Evolutionary conservation across 2,797 vertebrate genomes (phyloP).

Genomic region (Helarctos malayanus): DNA sequence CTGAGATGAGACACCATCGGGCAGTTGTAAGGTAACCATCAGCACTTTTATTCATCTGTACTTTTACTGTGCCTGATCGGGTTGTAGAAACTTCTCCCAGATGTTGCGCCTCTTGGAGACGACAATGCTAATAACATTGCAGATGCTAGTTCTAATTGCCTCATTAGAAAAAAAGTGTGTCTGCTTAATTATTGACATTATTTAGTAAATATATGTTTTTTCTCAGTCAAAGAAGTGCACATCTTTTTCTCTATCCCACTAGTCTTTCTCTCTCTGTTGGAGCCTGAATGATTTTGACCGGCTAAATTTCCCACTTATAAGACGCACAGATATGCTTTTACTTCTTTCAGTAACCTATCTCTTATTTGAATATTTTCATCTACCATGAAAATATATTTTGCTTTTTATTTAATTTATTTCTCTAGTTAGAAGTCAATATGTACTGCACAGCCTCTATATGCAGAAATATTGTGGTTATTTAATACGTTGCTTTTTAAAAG

Average conservation of each 20-base stretch:
- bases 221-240: not conserved
- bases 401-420: not conserved
- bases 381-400: not conserved
- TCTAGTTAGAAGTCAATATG: not conserved
- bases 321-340: not conserved
- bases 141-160: not conserved
- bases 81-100: not conserved
- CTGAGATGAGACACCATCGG: not conserved
- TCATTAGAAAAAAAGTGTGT: not conserved
- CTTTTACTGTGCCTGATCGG: not conserved
- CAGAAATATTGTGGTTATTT: not conserved
- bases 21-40: not conserved
- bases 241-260: not conserved
- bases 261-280: not conserved
- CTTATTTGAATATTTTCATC: not conserved
- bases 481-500: not conserved
- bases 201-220: not conserved
- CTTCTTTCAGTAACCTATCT: not conserved
- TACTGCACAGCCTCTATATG: not conserved
- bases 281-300: slow-evolving; percentile 20
- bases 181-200: slow-evolving; percentile 7
- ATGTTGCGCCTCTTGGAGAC: not conserved
- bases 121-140: not conserved
- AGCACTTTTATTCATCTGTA: not conserved
- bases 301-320: not conserved